phyloP scores from a whole-genome alignment of 2,888 invertebrate genomes.

The Lasioglossum lativentre region DNA sequence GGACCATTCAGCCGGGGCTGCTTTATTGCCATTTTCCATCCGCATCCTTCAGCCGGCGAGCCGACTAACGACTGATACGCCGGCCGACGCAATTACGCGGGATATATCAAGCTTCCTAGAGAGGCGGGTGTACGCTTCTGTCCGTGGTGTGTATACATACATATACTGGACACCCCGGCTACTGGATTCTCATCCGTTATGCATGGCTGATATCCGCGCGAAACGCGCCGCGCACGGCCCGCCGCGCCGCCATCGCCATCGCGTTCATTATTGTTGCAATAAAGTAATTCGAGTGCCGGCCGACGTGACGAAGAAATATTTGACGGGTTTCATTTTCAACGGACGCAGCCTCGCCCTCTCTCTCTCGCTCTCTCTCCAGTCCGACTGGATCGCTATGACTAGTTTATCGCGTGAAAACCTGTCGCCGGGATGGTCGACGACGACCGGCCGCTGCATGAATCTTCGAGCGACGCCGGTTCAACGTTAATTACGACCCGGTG shows the following conservation, averaged over 20 bases:
- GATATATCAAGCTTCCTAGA: slow-evolving; percentile 58
- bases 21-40: slow-evolving; percentile 68
- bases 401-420: slow-evolving; percentile 32
- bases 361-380: background rate
- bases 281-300: slow-evolving; percentile 32
- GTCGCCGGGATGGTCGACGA: background rate
- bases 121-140: slow-evolving; percentile 13
- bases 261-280: slow-evolving; percentile 17
- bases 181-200: slow-evolving; percentile 41
- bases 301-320: slow-evolving; percentile 22
- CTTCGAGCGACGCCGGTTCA: background rate
- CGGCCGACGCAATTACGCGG: slow-evolving; percentile 66
- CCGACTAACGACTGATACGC: slow-evolving; percentile 65
- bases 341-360: background rate
- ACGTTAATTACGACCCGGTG: background rate
- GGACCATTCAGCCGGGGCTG: slow-evolving; percentile 45
- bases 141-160: background rate
- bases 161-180: slow-evolving; percentile 16
- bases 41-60: slow-evolving; percentile 58
- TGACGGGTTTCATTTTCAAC: slow-evolving; percentile 17
- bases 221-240: background rate
- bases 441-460: background rate
- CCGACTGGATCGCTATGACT: slow-evolving; percentile 26
- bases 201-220: slow-evolving; percentile 28
- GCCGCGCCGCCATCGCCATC: slow-evolving; percentile 1